Evolutionary conservation across 2,888 invertebrate species (phyloP), one percentile per base, ranked within the genome.

Genomic region (Cephus runcator): DNA sequence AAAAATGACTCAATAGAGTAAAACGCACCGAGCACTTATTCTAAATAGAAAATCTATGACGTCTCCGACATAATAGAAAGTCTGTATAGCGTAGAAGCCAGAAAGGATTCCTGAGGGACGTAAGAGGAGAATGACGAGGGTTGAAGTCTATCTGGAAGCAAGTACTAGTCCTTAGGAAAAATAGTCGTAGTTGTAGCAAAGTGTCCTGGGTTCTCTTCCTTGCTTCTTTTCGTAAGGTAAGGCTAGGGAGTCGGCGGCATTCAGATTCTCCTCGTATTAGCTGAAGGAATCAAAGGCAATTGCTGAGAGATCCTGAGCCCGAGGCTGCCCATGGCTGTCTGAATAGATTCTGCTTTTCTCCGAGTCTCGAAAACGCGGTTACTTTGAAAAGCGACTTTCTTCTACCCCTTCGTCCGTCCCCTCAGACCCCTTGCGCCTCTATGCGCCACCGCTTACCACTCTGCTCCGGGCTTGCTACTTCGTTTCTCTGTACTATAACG

Each of bases 281-380:
- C 77, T 73, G 76, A 80, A 83, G 80, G 82, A 85, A 85, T 85
- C 83, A 85, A 83, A 83, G 81, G 79, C 82, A 81, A 86, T 86
- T 83, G 85, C 83, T 73, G 80, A 82, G 79, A 83, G 81, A 83
- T 82, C 80, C 80, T 34, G 69, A 78, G 83, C 73, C 76, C 75
- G 73, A 68, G 69, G 81, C 73, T 78, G 73, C 71, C 78, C 74
- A 73, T 80, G 78, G 76, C 76, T 77, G 79, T 76, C 81, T 84
- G 82, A 83, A 84, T 82, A 79, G 80, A 74, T 79, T 78, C 71
- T 56, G 76, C 56, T 75, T 76, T 80, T 71, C 79, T 75, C 68
- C 73, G 71, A 71, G 56, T 56, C 56, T 56, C 71, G 71, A 71
- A 71, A 71, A 34, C 31, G 71, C 31, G 71, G 71, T 71, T 71